Base-by-base conservation (phyloP, 2,797 vertebrate genomes). In the Gambelia wislizenii region DNA sequence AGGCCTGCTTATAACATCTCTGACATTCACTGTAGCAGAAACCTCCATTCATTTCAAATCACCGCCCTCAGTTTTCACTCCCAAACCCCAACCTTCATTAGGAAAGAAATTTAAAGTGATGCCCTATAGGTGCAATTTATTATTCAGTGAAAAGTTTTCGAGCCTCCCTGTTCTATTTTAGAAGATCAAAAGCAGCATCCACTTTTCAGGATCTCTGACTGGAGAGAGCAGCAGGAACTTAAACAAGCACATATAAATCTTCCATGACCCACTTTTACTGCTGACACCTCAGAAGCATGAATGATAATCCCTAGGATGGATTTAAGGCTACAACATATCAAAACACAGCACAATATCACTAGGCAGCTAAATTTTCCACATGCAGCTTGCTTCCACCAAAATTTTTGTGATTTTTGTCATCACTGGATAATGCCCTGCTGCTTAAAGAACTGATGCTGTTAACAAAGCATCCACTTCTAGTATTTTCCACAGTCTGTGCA, bases 341-440 rank as follows among this genome's bases (percentile, higher is more conserved):
- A 88, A 90, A 87, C 59, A 89, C 56, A 90, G 75, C 85, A 82
- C 79, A 93, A 89, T 89, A 70, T 7, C 87, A 90, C 92, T 61
- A 0, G 91, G 90, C 18, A 36, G 89, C 89, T 82, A 72, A n/a
- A 91, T 94, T 94, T 94, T 92, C 89, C 92, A 95, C 92, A 92
- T 91, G 84, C 92, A 92, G 88, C 47, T 0, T 59, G 88, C 59
- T 0, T 72, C 83, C 61, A 61, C 74, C 9, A 0, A 36, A 16
- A 39, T 89, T 84, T 89, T 88, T 30, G 76, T 49, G 25, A 64
- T 27, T 47, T 54, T 47, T 76, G n/a, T 83, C 70, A 36, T 76
- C 44, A 47, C 30, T 44, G 14, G 27, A 54, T 33, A 75, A 49
- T 49, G 47, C 30, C 78, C 30, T 79, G 54, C 56, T 54, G 2